A percentile compares a stretch with the other conserved stretches of the same genome.
These are phyloP conservation scores for Paratrypauchen microcephalus DNA, from an alignment of 2,797 vertebrate genomes.

Conservation along the genomic window DNA sequence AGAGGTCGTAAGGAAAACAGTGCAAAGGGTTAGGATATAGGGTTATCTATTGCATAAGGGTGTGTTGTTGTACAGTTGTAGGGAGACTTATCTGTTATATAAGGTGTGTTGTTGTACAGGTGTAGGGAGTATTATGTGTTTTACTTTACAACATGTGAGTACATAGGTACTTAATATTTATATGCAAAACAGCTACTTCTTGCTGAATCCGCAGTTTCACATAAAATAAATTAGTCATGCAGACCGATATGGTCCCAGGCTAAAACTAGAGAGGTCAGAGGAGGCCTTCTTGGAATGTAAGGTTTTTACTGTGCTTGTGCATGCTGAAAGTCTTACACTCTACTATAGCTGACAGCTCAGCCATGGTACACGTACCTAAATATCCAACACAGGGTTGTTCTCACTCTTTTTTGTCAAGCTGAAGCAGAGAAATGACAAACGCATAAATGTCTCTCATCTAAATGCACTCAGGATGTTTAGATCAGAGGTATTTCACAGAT, in stretches of 20 bases:
- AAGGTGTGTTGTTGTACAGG: too few relatives aligned
- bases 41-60: too few relatives aligned
- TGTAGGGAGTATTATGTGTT: too few relatives aligned
- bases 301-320: slow-evolving; percentile 15
- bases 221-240: slow-evolving; percentile 50
- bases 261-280: slow-evolving; percentile 23
- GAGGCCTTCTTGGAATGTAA: slow-evolving; percentile 10
- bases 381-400: slow-evolving; percentile 9
- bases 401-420: slow-evolving; percentile 22
- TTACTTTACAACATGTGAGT: not conserved
- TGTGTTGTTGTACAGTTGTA: too few relatives aligned
- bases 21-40: too few relatives aligned
- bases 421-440: slow-evolving; percentile 19
- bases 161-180: slow-evolving; percentile 31
- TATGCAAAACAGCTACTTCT: slow-evolving; percentile 52
- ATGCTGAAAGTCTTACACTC: slow-evolving; percentile 4
- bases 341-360: slow-evolving; percentile 15
- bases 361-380: slow-evolving; percentile 24
- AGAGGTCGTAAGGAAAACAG: too few relatives aligned
- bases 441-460: slow-evolving; percentile 8
- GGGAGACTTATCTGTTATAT: too few relatives aligned
- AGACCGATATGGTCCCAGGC: slow-evolving; percentile 28
- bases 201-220: slow-evolving; percentile 33
- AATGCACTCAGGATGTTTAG: slow-evolving; percentile 23
- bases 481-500: slow-evolving; percentile 17